These are phyloP conservation scores for Drosophila kuntzei DNA, from an alignment of 2,888 invertebrate genomes.

Conservation along the genomic window DNA sequence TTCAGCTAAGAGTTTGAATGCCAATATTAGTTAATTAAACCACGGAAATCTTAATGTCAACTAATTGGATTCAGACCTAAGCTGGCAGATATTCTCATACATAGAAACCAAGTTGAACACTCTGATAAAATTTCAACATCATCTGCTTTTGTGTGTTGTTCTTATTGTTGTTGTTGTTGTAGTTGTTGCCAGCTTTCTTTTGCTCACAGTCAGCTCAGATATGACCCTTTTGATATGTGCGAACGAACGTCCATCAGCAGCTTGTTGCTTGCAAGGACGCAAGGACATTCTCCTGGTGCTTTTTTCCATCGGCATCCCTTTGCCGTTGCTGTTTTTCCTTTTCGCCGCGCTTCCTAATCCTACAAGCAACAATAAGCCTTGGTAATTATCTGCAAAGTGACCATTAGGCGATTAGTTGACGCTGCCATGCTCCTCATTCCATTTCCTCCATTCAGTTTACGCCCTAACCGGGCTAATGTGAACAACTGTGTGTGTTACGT, in stretches of 20 bases:
- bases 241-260: conserved; percentile 37
- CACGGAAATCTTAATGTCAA: conserved; percentile 74
- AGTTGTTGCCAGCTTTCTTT: conserved; percentile 3
- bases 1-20: no score
- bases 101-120: conserved; percentile 18
- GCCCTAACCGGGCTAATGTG: conserved; percentile 32
- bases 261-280: conserved; percentile 63
- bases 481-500: neutral
- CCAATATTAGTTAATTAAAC: conserved; percentile 77
- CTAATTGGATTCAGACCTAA: conserved; percentile 65
- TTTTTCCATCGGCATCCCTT: conserved; percentile 15
- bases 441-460: conserved; percentile 7
- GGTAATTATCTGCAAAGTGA: conserved; percentile 84
- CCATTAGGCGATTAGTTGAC: conserved; percentile 83
- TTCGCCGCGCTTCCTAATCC: conserved; percentile 68
- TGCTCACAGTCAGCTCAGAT: conserved; percentile 24
- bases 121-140: conserved; percentile 37
- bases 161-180: neutral
- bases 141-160: conserved; percentile 42
- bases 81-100: conserved; percentile 20
- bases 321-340: conserved; percentile 43
- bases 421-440: conserved; percentile 40
- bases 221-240: conserved; percentile 71
- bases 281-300: conserved; percentile 14
- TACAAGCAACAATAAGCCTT: conserved; percentile 81